Conservation (phyloP, 2,113 vertebrate genomes). For the Pristiophorus japonicus region DNA sequence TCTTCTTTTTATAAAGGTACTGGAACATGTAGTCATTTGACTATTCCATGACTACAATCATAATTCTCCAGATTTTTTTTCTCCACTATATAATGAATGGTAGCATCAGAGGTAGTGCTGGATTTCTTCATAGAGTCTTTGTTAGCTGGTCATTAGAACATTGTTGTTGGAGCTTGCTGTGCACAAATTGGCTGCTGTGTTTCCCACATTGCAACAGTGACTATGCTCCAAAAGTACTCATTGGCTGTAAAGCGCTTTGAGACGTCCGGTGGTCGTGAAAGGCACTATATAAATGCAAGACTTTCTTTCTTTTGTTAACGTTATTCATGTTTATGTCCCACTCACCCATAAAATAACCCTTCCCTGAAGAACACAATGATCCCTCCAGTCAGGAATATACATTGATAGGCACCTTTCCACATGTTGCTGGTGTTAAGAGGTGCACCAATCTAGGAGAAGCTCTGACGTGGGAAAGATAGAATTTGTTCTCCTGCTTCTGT, state of each 20-base stretch:
- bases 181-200: too few relatives aligned
- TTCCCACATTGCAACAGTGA: too few relatives aligned
- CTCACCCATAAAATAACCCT: not conserved
- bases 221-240: too few relatives aligned
- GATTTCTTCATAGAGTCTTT: not conserved
- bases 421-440: not conserved
- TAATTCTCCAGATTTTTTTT: not conserved
- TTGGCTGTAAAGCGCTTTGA: too few relatives aligned
- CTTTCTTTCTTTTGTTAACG: not conserved
- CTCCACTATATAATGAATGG: not conserved
- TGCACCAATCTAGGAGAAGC: not conserved
- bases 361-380: not conserved
- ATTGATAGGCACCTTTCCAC: not conserved
- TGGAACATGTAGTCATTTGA: not conserved
- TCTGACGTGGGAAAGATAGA: not conserved
- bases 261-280: too few relatives aligned
- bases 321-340: not conserved
- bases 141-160: too few relatives aligned
- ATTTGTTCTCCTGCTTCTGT: too few relatives aligned
- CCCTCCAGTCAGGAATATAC: not conserved
- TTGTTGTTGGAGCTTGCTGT: too few relatives aligned
- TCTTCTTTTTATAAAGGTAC: not conserved
- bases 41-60: not conserved
- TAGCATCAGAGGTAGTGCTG: not conserved
- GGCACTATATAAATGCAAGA: too few relatives aligned